Percentiles rank a stretch among this genome's conserved stretches.
These are phyloP conservation scores for Tribolium madens DNA, from an alignment of 1,140 invertebrate species.

Conservation along the genomic window DNA sequence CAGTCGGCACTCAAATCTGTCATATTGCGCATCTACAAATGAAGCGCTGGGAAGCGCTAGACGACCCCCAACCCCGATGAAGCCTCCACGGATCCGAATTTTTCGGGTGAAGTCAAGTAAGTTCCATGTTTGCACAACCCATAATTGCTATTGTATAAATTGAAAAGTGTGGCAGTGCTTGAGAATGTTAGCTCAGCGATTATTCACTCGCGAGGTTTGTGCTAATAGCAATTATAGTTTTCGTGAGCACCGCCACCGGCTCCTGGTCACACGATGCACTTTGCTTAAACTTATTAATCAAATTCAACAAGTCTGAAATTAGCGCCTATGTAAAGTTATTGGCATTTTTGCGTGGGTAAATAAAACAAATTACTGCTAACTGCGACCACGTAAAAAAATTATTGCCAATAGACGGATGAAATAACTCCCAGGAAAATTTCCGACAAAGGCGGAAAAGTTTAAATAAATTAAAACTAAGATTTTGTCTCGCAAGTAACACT, in stretches of 20 bases:
- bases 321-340: neutral
- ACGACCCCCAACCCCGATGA: conserved; percentile 14
- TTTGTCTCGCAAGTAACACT: too few species aligned
- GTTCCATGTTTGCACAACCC: neutral
- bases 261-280: neutral
- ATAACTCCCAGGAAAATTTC: too few species aligned
- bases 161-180: conserved; percentile 1
- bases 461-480: too few species aligned
- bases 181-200: neutral
- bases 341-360: conserved; percentile 9
- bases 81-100: conserved; percentile 28
- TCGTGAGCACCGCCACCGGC: too few species aligned
- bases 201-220: conserved; percentile 1
- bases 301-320: neutral
- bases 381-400: neutral
- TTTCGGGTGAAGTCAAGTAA: conserved; percentile 29
- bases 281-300: neutral
- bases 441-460: too few species aligned
- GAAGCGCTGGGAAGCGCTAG: neutral
- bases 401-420: neutral
- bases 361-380: conserved; percentile 9
- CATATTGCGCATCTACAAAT: conserved; percentile 15
- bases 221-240: conserved; percentile 6
- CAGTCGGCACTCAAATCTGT: conserved; percentile 11
- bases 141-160: conserved; percentile 2